phyloP scores from a whole-genome alignment of 2,797 vertebrate species.

The Pelochelys cantorii region DNA sequence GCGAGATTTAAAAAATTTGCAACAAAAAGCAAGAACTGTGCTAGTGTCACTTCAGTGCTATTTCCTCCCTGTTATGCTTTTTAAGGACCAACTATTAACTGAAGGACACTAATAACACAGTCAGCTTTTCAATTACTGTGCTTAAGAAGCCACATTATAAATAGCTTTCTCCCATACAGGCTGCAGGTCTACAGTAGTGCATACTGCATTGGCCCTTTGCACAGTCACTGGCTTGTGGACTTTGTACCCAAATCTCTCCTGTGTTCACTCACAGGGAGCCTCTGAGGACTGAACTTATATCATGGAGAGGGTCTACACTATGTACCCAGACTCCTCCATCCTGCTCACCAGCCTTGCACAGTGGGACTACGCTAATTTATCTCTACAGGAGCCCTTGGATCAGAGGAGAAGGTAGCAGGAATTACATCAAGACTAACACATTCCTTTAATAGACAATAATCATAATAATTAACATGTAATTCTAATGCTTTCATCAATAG shows the following conservation, averaged over 20 bases:
- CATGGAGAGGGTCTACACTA: background rate
- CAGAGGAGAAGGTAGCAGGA: background rate
- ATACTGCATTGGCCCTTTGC: too few species aligned
- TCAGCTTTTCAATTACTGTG: background rate
- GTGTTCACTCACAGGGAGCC: background rate
- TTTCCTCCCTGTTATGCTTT: background rate
- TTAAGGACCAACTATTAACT: background rate
- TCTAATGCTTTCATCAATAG: background rate
- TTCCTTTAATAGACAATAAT: background rate
- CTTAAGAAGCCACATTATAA: background rate
- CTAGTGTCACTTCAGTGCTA: background rate
- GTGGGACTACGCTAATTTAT: background rate
- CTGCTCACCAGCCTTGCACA: background rate
- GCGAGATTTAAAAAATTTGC: background rate
- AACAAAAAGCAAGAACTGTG: background rate
- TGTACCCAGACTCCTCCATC: background rate
- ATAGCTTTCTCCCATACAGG: background rate
- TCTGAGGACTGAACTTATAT: background rate
- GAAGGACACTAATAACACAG: background rate
- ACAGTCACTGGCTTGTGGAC: background rate
- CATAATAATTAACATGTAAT: background rate
- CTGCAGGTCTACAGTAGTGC: background rate
- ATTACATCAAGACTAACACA: background rate
- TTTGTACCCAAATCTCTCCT: background rate
- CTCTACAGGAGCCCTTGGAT: background rate